Conservation (phyloP, 2,797 vertebrate species). For the Tragelaphus oryx region DNA sequence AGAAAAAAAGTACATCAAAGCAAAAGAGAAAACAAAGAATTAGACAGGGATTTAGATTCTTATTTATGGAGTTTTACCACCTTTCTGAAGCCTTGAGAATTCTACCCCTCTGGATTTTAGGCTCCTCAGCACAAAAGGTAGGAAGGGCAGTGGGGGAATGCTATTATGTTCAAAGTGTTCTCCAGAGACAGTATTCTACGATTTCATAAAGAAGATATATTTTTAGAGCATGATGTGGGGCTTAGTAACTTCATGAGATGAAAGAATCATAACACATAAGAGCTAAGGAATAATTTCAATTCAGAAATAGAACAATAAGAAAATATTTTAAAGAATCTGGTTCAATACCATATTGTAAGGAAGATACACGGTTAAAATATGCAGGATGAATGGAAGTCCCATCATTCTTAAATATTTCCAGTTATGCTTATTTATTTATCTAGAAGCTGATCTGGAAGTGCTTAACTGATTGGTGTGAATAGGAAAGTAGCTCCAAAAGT, state of each 20-base stretch:
- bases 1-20: background rate
- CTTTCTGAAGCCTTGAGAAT: background rate
- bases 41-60: background rate
- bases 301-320: constrained; percentile 9
- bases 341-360: background rate
- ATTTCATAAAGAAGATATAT: background rate
- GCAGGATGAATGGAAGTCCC: background rate
- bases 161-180: background rate
- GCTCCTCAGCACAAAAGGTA: background rate
- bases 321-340: background rate
- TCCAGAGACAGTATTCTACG: background rate
- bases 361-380: background rate
- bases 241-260: background rate
- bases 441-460: background rate
- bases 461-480: background rate
- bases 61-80: background rate
- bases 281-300: constrained; percentile 41
- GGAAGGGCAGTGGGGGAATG: background rate
- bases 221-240: background rate
- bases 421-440: background rate
- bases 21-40: background rate
- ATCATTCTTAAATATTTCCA: background rate
- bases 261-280: background rate
- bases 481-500: background rate
- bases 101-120: background rate